Evolutionary conservation across 2,888 invertebrate species (phyloP).

Genomic region (Synergus itoensis): DNA sequence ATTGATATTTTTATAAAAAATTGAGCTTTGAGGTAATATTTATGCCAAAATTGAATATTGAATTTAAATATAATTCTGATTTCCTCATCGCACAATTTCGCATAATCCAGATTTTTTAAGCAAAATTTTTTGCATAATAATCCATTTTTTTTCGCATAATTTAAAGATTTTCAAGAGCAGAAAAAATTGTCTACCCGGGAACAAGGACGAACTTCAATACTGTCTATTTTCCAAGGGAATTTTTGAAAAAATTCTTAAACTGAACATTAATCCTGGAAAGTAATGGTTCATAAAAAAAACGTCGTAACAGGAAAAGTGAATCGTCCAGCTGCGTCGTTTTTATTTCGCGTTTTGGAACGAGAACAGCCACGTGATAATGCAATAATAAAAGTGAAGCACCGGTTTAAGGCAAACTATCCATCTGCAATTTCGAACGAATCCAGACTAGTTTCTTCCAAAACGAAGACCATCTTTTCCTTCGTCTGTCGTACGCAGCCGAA

Average conservation of each 20-base stretch:
- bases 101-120: too few species aligned
- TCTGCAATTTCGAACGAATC: constrained; percentile 66
- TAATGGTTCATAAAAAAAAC: constrained; percentile 24
- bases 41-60: too few species aligned
- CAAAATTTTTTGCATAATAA: too few species aligned
- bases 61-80: too few species aligned
- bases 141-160: too few species aligned
- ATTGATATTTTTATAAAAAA: too few species aligned
- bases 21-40: too few species aligned
- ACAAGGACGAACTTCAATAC: too few species aligned
- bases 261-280: constrained; percentile 10
- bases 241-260: background rate
- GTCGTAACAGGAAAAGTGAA: constrained; percentile 26
- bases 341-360: background rate
- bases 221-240: background rate
- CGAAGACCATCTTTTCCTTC: constrained; percentile 52
- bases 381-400: constrained; percentile 42
- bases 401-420: constrained; percentile 65
- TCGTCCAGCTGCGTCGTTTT: constrained; percentile 21
- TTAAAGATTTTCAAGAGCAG: too few species aligned
- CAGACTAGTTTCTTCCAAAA: constrained; percentile 56
- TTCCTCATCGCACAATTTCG: too few species aligned
- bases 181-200: too few species aligned
- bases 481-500: constrained; percentile 62
- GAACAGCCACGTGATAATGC: constrained; percentile 35